Evolutionary conservation across 2,113 vertebrate species (phyloP).

Genomic region (Cisticola juncidis): DNA sequence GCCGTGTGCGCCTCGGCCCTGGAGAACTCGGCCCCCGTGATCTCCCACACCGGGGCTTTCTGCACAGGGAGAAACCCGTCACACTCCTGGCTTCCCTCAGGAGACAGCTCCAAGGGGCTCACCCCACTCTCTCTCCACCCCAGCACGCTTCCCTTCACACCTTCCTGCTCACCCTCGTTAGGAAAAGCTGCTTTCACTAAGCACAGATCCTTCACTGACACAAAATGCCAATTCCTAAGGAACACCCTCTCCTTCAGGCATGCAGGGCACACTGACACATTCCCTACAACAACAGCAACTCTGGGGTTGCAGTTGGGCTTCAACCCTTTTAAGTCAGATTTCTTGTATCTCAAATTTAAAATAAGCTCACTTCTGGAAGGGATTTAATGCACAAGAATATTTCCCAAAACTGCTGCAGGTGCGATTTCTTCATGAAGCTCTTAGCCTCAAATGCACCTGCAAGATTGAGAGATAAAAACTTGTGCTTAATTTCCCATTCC

Average conservation of each 20-base stretch:
- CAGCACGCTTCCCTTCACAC: accelerated
- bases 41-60: conserved; percentile 96
- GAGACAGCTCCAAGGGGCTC: accelerated
- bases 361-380: conserved; percentile 13
- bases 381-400: not conserved
- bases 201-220: not conserved
- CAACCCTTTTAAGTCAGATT: not conserved
- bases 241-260: not conserved
- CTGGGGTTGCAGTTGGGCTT: not conserved
- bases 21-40: conserved; percentile 96
- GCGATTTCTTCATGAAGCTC: not conserved
- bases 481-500: not conserved
- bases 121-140: accelerated
- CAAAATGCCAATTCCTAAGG: not conserved
- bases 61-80: conserved; percentile 4
- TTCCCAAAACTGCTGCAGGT: conserved; percentile 20
- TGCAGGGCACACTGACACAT: not conserved
- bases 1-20: conserved; percentile 95
- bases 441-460: conserved; percentile 14
- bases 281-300: not conserved
- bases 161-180: not conserved
- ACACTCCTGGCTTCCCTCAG: not conserved
- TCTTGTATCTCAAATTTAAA: not conserved
- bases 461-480: conserved; percentile 9
- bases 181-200: accelerated